Base-by-base conservation (phyloP, 1,140 invertebrate species). In the Charaxes varanes region DNA sequence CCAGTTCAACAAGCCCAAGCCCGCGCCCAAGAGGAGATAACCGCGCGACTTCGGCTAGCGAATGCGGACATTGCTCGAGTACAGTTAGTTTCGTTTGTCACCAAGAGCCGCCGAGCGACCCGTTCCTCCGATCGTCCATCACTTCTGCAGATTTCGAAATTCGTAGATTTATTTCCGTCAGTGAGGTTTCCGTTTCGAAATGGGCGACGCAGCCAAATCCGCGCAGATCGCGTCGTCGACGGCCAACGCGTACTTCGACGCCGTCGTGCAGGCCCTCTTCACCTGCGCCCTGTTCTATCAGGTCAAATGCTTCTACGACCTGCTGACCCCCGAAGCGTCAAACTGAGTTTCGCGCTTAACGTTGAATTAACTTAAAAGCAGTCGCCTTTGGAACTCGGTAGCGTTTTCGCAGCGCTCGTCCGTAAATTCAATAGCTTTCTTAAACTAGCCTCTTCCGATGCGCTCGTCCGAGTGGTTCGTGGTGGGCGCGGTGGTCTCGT, bases 1-100 rank as follows among this genome's bases (percentile, higher is more conserved):
- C 85, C 80, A 89, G 50, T 92, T 93, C 69, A 96, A 95, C 73
- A 95, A 95, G 17, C 63, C 73, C 34, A 82, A 82, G 21, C 63
- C 55, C 0, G 36, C 58, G 2, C 47, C 59, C 18, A 66, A 54
- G 21, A 53, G 59, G 4, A 63, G 71, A 53, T 79, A 79, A 18
- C 17, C 12, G 3, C 17, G 1, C 2, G 19, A 6, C 28, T 5
- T 13, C 27, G 8, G 27, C 5, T 0, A 15, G 12, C 27, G 11
- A 30, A 13, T 2, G 5, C 6, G 1, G 3, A 16, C 6, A 30
- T 14, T 14, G 3, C 14, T 2, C 1, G 0, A 31, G 2, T 15
- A 15, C 1, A 18, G 5, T n/a, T 5, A 8, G n/a, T 17, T n/a
- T 7, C 15, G 4, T 11, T 3, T 5, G 8, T 12, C 2, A 32